Base-by-base conservation (phyloP, 2,113 vertebrate species). In the Psilopogon haemacephalus region DNA sequence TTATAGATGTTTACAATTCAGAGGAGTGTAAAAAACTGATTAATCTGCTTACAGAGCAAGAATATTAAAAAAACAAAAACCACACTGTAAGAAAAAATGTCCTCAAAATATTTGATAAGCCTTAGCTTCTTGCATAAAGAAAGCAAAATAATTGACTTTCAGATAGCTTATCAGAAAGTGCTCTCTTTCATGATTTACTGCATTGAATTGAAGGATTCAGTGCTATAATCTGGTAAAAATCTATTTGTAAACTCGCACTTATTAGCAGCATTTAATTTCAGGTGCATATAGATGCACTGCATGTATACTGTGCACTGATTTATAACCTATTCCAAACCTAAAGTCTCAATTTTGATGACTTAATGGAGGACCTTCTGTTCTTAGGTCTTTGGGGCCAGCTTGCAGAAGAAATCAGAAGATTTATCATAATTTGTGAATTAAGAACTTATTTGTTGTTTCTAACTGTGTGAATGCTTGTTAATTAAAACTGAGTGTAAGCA, bases 371-470 rank as follows among this genome's bases (percentile, higher is more conserved):
- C 5, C 8, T 20, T 50, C 28, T 46, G 8, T 19, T 5, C 5
- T 75, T 23, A 15, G 17, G 28, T 30, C 11, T 59, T 24, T 35
- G 58, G 50, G 27, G 5, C 16, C 56, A 69, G 9, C 11, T 33
- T 74, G 20, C 30, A 20, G 52, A 44, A 60, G 33, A 50, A 56
- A 28, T 32, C n/a, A 9, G 70, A 60, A 60, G 27, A 33, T 32
- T 37, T 6, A 19, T 44, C 5, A 9, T 7, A 32, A 8, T 33
- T 11, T 28, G 32, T 35, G 44, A 56, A 32, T 0, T 0, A 15
- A 35, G 5, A 67, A 40, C 72, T 55, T 54, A 9, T 3, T 55
- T 42, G n/a, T 40, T 12, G 27, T 55, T 56, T 50, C 14, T 56
- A 32, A 21, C 10, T 37, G 6, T 24, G 30, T 76, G 56, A 44